Evolutionary conservation across 2,113 vertebrate genomes (phyloP), one percentile per base, ranked within the genome.

Genomic region (Hippocampus zosterae): DNA sequence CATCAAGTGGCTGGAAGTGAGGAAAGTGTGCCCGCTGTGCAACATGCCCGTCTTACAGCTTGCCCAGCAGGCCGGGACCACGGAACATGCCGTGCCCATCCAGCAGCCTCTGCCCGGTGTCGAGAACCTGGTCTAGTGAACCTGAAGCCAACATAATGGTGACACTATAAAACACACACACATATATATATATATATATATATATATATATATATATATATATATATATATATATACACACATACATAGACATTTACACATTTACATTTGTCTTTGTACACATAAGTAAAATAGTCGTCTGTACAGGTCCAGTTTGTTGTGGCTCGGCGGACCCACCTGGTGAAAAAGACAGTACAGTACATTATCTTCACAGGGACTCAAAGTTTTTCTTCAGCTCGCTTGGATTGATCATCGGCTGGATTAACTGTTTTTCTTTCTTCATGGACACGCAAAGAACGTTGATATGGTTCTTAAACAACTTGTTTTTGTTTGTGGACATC

Each of bases 1-100:
- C 93, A 98, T 98, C 87, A 99, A 98, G 79, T 99, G 97, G 97
- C 84, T 99, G 93, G 97, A 99, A 90, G 96, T 98, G 83, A 95
- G 97, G 61, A 99, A 99, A 85, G 96, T 98, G 56, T 99, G 97
- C 76, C 97, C 97, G 0, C 91, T 99, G 56, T 98, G 97, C 91
- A 99, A 98, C 92, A 98, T 96, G 93, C 96, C 97, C 0, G 97
- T 99, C 72, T 87, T 98, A 69, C 97, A 98, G 91, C 89, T 98
- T 74, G 97, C 96, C 1, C 96, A 98, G 86, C 89, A 98, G 81
- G 96, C 97, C 37, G 88, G 93, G 80, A 92, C 89, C 78, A 88
- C 92, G 15, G 95, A 95, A 29, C 55, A 86, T 0, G 88, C 88
- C 0, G 91, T 88, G 16, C 93, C 92, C 13, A 89, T 90, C 2